A percentile compares a stretch with the other conserved stretches of the same genome.
Evolutionary conservation across 2,888 invertebrate species (phyloP).

Genomic region (Hypolimnas misippus): DNA sequence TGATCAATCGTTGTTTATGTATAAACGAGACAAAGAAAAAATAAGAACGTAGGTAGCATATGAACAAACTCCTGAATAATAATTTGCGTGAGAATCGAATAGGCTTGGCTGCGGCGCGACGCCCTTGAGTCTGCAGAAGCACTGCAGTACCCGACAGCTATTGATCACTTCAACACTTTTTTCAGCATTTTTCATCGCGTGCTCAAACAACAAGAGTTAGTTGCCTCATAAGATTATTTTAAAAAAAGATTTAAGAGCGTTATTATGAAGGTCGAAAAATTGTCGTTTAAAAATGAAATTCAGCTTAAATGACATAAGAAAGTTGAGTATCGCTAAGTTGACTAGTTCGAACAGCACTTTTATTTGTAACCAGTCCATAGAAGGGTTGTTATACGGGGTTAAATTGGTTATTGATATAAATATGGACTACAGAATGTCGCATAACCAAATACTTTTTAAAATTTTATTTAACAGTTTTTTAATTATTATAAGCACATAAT

Average conservation of each 20-base stretch:
- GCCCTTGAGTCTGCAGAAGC: slow-evolving; percentile 65
- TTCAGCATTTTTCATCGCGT: slow-evolving; percentile 26
- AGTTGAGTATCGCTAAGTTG: too few species aligned
- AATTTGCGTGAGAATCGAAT: slow-evolving; percentile 31
- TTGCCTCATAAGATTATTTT: not conserved
- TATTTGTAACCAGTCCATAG: too few species aligned
- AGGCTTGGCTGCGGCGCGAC: slow-evolving; percentile 47
- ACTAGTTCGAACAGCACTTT: too few species aligned
- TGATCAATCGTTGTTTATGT: not conserved
- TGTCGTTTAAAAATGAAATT: not conserved
- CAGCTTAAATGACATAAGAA: too few species aligned
- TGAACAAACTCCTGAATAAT: slow-evolving; percentile 15
- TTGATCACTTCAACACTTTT: slow-evolving; percentile 39
- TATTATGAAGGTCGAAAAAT: slow-evolving; percentile 1
- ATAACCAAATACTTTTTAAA: too few species aligned
- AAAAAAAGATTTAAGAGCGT: not conserved
- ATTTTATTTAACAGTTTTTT: too few species aligned
- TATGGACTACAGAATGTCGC: too few species aligned
- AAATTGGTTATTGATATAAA: too few species aligned
- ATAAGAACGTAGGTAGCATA: slow-evolving; percentile 20
- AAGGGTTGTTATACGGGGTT: too few species aligned
- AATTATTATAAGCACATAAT: too few species aligned
- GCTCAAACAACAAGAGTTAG: slow-evolving; percentile 19
- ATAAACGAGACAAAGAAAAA: not conserved
- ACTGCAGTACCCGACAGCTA: slow-evolving; percentile 56